Evolutionary conservation across 2,113 vertebrate species (phyloP).

Genomic region (Brachyhypopomus occidentalis): DNA sequence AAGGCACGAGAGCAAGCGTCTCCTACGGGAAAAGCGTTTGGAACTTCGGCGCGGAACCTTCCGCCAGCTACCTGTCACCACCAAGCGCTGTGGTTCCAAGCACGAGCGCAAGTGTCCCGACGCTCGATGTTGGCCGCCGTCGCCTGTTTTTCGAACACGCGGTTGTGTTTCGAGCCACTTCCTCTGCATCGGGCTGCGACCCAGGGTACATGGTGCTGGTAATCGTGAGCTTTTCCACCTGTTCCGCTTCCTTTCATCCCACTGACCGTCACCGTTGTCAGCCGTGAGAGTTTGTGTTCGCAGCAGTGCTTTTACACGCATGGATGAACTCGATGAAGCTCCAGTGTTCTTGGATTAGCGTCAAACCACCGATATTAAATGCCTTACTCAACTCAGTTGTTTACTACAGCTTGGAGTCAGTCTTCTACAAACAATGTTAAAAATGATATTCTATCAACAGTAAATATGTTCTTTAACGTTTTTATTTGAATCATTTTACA

Average conservation of each 20-base stretch:
- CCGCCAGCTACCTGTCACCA: conserved; percentile 16
- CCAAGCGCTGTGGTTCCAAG: conserved; percentile 27
- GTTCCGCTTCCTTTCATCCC: not conserved
- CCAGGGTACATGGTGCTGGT: not conserved
- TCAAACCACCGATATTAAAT: not conserved
- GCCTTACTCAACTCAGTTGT: not conserved
- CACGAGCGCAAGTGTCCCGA: not conserved
- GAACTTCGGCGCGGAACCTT: not conserved
- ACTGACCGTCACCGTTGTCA: not conserved
- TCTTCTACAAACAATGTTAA: not conserved
- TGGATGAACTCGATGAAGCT: not conserved
- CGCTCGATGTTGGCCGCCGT: not conserved
- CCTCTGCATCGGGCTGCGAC: not conserved
- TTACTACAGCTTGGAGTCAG: conserved; percentile 1
- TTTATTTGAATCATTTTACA: not conserved
- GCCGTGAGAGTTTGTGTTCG: not conserved
- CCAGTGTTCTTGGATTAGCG: not conserved
- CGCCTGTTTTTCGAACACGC: not conserved
- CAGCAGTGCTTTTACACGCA: not conserved
- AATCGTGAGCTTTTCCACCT: not conserved
- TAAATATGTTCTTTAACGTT: not conserved
- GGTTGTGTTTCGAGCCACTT: not conserved
- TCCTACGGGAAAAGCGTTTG: not conserved
- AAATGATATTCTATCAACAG: not conserved
- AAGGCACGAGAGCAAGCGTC: no score